Evolutionary conservation across 1,140 invertebrate genomes (phyloP), one percentile per base, ranked within the genome.

Genomic region (Ceratoteleas bidentatus): DNA sequence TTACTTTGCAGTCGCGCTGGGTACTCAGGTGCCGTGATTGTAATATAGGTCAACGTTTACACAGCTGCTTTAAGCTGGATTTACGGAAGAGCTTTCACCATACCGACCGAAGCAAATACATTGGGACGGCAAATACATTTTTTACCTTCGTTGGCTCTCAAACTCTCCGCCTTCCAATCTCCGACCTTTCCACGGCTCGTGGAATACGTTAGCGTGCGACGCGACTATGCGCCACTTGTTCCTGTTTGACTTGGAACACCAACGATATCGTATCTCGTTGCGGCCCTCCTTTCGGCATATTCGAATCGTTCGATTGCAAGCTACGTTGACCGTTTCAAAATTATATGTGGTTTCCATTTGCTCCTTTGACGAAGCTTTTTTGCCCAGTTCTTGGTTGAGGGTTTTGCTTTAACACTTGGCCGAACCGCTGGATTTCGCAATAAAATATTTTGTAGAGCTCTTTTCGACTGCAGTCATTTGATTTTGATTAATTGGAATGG

Each of bases 1-100:
- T 85, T 86, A 81, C 60, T 83, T 83, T 83, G 70, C 74, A 84
- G 61, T 70, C 70, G 54, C 49, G 50, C 9, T 75, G 52, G 75
- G 74, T 81, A 84, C 73, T 77, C 73, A 81, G 77, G 73, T 84
- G 85, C 57, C 82, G 86, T 87, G 85, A 89, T 90, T 89, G 86
- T 88, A 90, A 91, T 90, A 89, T 91, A 90, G 90, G 90, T 91
- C 89, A 90, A 89, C 87, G 87, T 91, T 91, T 90, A 89, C 90
- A 90, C 88, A 89, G 88, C 87, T 86, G 87, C 87, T 88, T 90
- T 87, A 89, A 90, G 89, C 87, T 88, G 88, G 87, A 90, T 91
- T 90, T 90, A 87, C 87, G 87, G 85, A 86, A 88, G 88, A 89
- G 89, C 88, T 91, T 90, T 88, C 82, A 80, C 85, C 85, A 80